Evolutionary conservation across 1,140 invertebrate species (phyloP), one percentile per base, ranked within the genome.

Genomic region (Idris sp.): DNA sequence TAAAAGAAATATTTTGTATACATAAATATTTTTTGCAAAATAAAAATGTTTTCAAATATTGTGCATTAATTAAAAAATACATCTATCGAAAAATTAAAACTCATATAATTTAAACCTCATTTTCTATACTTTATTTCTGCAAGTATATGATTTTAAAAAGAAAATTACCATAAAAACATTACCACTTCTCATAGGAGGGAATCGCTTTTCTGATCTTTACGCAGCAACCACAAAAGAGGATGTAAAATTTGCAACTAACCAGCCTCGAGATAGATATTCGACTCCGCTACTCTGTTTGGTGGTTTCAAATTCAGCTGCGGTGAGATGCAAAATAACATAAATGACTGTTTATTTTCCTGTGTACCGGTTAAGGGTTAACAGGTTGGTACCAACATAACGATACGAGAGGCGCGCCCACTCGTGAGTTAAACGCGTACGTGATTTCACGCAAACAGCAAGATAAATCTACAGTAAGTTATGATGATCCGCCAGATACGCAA

Each of bases 381-480:
- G 73, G 73, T 75, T 69, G 73, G 73, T 75, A 75, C 72, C 62
- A 54, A 68, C 64, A 43, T 75, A 75, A 75, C 72, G 72, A 75
- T 64, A 65, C 62, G 40, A 75, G n/a, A n/a, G 64, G 72, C 72
- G 72, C 64, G 58, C 72, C 72, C 72, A 75, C 72, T 75, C 73
- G 59, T 38, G 65, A 69, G 65, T 71, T 75, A 75, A 76, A 71
- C 73, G 46, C 65, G 65, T 76, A 76, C 73, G 73, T 71, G 73
- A 76, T 71, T 75, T 75, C 64, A 75, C 64, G 64, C 73, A 69
- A 64, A 75, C 73, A 69, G 36, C 51, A 38, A 75, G 73, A 75
- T 75, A 75, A 75, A 75, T 75, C 73, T 62, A 30, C 65, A 61
- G 59, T 76, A 69, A 75, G 73, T 69, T 75, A 75, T 69, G 73